Evolutionary conservation across 2,113 vertebrate genomes (phyloP).

Genomic region (Myodes glareolus): DNA sequence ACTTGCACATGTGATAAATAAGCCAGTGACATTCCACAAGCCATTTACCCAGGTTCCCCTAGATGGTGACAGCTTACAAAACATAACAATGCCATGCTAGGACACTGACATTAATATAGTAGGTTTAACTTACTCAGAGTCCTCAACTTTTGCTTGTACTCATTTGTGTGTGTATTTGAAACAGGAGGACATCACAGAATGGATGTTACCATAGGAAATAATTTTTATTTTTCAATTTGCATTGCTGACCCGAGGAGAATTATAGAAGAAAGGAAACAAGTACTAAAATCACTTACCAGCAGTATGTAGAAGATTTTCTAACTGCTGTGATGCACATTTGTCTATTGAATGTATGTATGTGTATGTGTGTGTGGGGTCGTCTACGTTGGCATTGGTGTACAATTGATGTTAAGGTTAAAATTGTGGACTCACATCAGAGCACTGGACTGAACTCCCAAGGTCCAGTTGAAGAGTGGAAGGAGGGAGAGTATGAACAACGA

Average conservation of each 20-base stretch:
- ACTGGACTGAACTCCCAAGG: no score
- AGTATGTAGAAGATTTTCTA: not conserved
- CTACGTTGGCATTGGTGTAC: not conserved
- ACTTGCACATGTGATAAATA: not conserved
- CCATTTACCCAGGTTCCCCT: not conserved
- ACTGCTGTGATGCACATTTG: not conserved
- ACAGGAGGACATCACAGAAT: not conserved
- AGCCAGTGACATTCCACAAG: not conserved
- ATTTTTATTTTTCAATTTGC: not conserved
- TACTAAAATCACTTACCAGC: rapidly evolving
- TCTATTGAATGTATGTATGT: no score
- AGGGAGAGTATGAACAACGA: no score
- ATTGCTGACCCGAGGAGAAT: not conserved
- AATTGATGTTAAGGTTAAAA: not conserved
- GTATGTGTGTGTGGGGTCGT: not conserved
- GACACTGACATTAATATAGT: not conserved
- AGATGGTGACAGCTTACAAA: not conserved
- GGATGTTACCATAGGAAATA: not conserved
- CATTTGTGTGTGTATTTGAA: not conserved
- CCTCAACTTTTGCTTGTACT: not conserved
- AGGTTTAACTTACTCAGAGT: not conserved
- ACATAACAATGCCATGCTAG: not conserved
- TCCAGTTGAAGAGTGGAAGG: no score
- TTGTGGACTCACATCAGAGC: not conserved
- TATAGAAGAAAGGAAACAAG: not conserved